These are phyloP conservation scores for Hypolimnas misippus DNA, from an alignment of 2,888 invertebrate species.

Conservation along the genomic window DNA sequence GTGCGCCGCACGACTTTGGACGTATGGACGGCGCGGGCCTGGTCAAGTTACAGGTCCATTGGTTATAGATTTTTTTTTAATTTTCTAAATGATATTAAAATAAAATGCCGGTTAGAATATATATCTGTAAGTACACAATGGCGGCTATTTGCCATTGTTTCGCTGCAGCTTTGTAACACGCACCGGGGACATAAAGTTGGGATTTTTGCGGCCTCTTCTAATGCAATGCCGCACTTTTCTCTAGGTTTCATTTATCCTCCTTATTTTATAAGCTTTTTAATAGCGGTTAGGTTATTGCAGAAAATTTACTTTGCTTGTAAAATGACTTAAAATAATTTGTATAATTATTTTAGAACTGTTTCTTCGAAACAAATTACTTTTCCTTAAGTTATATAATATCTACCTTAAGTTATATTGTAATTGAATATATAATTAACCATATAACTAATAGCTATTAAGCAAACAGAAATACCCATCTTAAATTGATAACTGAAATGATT, in stretches of 20 bases:
- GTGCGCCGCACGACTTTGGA: no score
- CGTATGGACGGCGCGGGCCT: no score
- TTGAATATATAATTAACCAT: no score
- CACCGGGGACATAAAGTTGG: slow-evolving; percentile 58
- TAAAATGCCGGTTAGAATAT: slow-evolving; percentile 50
- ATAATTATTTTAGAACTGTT: not conserved
- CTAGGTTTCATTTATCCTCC: slow-evolving; percentile 2
- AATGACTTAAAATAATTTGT: not conserved
- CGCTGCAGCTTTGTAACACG: slow-evolving; percentile 52
- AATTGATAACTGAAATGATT: slow-evolving; percentile 1
- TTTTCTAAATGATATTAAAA: no score
- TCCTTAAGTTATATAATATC: no score
- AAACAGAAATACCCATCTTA: not conserved
- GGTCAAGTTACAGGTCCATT: no score
- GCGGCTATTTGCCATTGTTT: slow-evolving; percentile 49
- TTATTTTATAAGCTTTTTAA: slow-evolving; percentile 7
- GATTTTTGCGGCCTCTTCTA: slow-evolving; percentile 57
- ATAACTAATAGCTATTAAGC: no score
- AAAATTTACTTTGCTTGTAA: not conserved
- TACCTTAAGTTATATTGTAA: no score
- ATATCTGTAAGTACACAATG: slow-evolving; percentile 24
- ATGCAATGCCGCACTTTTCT: slow-evolving; percentile 29
- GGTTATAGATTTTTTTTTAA: no score
- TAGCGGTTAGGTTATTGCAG: not conserved
- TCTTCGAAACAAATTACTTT: no score